phyloP scores from a whole-genome alignment of 2,888 invertebrate genomes.

The Ormyrus rosae region DNA sequence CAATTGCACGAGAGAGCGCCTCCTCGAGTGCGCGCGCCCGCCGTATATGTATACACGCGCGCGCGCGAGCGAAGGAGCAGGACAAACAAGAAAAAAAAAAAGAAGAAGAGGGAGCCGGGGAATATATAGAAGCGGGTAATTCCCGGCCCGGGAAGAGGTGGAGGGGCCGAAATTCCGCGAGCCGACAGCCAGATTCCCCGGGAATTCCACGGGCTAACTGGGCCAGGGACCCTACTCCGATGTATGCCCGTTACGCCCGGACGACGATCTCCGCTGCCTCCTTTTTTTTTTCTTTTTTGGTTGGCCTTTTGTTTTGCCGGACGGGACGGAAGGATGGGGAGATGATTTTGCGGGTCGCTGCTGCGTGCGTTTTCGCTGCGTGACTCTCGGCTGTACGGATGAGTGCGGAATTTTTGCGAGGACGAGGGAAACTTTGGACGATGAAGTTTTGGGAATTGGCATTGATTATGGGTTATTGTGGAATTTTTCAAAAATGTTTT shows the following conservation, averaged over 20 bases:
- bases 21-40: neutral
- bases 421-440: neutral
- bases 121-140: constrained; percentile 41
- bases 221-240: constrained; percentile 37
- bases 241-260: constrained; percentile 14
- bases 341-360: no score
- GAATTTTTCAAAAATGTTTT: no score
- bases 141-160: constrained; percentile 35
- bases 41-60: constrained; percentile 39
- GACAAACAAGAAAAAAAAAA: constrained; percentile 51
- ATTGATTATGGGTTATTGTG: no score
- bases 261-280: neutral
- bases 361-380: no score
- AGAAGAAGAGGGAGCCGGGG: constrained; percentile 41
- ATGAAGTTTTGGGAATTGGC: no score
- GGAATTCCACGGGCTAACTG: constrained; percentile 49
- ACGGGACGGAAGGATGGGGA: no score
- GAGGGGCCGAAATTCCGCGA: constrained; percentile 46
- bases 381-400: no score
- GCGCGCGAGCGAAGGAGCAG: constrained; percentile 18
- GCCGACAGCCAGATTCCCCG: constrained; percentile 15
- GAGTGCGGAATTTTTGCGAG: no score
- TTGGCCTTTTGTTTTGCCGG: no score
- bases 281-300: neutral
- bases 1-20: constrained; percentile 58